Evolutionary conservation across 1,140 invertebrate genomes (phyloP), one percentile per base, ranked within the genome.

Genomic region (Patella vulgata): DNA sequence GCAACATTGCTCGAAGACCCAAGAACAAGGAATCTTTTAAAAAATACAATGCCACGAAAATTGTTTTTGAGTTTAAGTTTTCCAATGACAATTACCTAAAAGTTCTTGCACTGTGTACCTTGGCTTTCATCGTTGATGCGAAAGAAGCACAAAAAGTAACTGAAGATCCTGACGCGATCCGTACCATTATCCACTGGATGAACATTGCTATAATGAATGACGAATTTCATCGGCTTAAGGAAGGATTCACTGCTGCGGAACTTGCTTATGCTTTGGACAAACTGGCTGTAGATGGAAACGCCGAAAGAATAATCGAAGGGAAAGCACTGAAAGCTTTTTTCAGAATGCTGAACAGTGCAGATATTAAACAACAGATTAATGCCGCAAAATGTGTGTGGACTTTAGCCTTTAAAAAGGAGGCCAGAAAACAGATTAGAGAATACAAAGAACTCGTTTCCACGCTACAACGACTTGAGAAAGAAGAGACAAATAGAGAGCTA

Each of bases 41-140:
- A 50, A 75, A 81, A 58, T 70, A 71, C 47, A 73, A 73, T 47
- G 77, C 79, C 1, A 63, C 72, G 60, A 36, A 36, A 36, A 36
- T 8, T 36, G 33, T 36, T 36, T 36, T 36, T 36, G 33, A 36
- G 14, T 36, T 36, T 36, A 36, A 36, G 14, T 36, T 36, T 36
- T 36, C 33, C 5, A 73, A 79, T 33, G 74, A 80, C 47, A 75
- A 80, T 36, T 78, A 79, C 71, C 69, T 81, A 27, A 78, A 78
- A 61, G 73, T 75, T n/a, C 56, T 79, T 21, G 69, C 77, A 5
- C 75, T 79, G 61, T 51, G 78, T 40, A 81, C 77, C 5, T 58
- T 81, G 19, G 74, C 77, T 28, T 75, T 79, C 47, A 79, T 79
- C 27, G 76, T 79, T 12, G 79, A 81, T 40, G 79, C 79, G 53